A percentile compares a stretch with the other conserved stretches of the same genome.
These are phyloP conservation scores for Lonchura striata DNA, from an alignment of 2,113 vertebrate species.

Conservation along the genomic window DNA sequence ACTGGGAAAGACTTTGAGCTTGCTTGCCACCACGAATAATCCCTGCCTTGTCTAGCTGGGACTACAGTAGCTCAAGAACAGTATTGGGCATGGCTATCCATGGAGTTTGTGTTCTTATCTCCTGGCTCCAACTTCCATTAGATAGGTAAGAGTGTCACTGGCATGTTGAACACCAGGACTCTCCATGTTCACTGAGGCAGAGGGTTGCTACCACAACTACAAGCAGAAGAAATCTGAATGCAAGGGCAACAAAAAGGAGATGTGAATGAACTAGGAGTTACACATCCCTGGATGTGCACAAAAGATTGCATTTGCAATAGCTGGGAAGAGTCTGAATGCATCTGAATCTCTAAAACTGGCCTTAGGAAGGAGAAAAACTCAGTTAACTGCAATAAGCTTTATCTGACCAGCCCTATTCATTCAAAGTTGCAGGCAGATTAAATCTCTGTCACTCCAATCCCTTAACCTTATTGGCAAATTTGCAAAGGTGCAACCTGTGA, in stretches of 20 bases:
- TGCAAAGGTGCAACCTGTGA: background rate
- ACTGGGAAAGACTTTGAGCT: background rate
- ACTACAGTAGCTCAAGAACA: background rate
- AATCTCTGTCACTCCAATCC: background rate
- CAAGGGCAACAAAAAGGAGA: background rate
- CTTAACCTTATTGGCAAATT: background rate
- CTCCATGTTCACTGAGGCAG: background rate
- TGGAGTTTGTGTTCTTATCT: background rate
- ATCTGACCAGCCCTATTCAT: background rate
- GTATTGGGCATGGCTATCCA: background rate
- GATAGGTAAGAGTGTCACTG: background rate
- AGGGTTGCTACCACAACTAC: background rate
- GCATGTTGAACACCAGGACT: fast-evolving
- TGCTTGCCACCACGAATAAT: background rate
- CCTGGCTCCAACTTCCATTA: background rate
- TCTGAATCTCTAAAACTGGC: background rate
- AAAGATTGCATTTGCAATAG: background rate
- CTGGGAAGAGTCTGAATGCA: background rate
- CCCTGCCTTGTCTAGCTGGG: background rate
- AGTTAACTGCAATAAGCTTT: background rate
- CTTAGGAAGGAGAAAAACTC: background rate
- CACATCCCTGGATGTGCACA: background rate
- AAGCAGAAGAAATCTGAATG: background rate
- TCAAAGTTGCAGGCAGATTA: background rate
- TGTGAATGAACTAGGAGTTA: background rate